phyloP scores from a whole-genome alignment of 2,797 vertebrate genomes.

The Acrossocheilus wenchowensis region DNA sequence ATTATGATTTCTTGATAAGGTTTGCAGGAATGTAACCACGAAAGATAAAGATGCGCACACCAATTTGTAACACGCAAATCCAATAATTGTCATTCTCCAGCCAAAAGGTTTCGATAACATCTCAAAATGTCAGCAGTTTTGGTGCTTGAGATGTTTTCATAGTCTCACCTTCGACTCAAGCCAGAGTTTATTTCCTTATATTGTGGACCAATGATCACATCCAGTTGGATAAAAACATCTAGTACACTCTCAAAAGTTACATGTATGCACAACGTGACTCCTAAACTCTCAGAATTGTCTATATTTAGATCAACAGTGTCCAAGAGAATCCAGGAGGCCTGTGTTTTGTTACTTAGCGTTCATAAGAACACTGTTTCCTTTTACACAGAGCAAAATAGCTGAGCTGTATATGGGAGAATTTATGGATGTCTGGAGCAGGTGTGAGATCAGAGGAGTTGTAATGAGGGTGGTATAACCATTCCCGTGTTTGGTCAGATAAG shows the following conservation, averaged over 20 bases:
- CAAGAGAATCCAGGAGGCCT: slow-evolving; percentile 34
- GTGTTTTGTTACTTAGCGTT: slow-evolving; percentile 53
- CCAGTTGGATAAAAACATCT: neutral
- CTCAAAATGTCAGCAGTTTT: neutral
- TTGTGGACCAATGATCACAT: neutral
- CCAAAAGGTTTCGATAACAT: slow-evolving; percentile 23
- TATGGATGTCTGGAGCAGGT: slow-evolving; percentile 74
- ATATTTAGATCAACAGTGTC: neutral
- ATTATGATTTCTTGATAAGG: slow-evolving; percentile 25
- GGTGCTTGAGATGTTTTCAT: slow-evolving; percentile 56
- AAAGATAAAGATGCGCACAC: neutral
- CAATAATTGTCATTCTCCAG: neutral
- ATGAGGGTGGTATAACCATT: slow-evolving; percentile 64
- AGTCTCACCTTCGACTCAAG: slow-evolving; percentile 2
- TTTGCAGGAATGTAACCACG: slow-evolving; percentile 25
- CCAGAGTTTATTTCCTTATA: slow-evolving; percentile 26
- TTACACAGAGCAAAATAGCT: slow-evolving; percentile 37
- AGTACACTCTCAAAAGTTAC: neutral
- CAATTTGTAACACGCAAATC: neutral
- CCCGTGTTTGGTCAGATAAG: slow-evolving; percentile 71
- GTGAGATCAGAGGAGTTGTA: slow-evolving; percentile 67
- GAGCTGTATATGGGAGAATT: slow-evolving; percentile 63
- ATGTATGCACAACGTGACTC: neutral
- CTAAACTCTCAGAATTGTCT: neutral
- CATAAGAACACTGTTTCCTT: slow-evolving; percentile 51